Conservation (phyloP, 2,797 vertebrate genomes). For the Notolepis coatsorum region DNA sequence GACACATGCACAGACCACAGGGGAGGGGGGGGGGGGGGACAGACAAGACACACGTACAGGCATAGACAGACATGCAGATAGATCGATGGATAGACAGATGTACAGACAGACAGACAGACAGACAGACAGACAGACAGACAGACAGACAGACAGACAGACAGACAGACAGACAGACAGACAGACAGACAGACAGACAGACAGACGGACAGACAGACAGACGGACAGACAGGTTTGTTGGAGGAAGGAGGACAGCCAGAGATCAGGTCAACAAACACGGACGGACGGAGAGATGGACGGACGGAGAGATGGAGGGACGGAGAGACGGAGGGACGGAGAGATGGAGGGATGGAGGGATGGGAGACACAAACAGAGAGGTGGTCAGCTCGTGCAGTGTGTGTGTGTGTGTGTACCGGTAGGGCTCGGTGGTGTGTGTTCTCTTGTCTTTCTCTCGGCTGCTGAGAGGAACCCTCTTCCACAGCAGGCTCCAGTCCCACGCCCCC, state of each 20-base stretch:
- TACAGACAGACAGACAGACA: slow-evolving; percentile 13
- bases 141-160: slow-evolving; percentile 24
- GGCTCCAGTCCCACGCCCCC: slow-evolving; percentile 99
- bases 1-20: slow-evolving; percentile 51
- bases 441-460: slow-evolving; percentile 95
- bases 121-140: slow-evolving; percentile 23
- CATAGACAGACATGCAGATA: not conserved
- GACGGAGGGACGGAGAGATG: not conserved
- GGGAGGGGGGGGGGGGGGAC: slow-evolving; percentile 16
- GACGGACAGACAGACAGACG: too few species aligned
- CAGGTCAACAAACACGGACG: too few species aligned
- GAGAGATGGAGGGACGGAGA: too few species aligned
- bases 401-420: slow-evolving; percentile 94
- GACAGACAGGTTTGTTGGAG: too few species aligned
- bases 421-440: slow-evolving; percentile 92
- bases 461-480: slow-evolving; percentile 97
- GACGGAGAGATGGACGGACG: not conserved
- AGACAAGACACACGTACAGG: slow-evolving; percentile 20
- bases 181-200: slow-evolving; percentile 9
- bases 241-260: too few species aligned
- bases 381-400: slow-evolving; percentile 74
- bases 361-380: slow-evolving; percentile 38
- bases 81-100: not conserved
- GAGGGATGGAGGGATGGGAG: not conserved
- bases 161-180: slow-evolving; percentile 10